phyloP scores from a whole-genome alignment of 64 coral and sea anemone genomes.

The Stichodactyla helianthus region DNA sequence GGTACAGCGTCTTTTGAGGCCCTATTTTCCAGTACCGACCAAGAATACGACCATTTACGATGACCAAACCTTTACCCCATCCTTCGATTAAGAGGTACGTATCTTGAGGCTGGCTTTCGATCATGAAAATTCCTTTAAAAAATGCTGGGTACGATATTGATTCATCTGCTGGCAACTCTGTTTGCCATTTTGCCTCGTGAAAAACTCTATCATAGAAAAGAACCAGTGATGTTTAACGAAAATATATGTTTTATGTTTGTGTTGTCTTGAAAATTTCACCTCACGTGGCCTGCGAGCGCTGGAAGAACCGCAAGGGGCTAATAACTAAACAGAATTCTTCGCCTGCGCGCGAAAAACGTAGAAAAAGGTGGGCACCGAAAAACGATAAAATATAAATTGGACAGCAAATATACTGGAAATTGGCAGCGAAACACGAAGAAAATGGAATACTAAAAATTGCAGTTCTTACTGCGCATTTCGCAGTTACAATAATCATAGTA shows the following conservation, averaged over 20 bases:
- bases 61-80: slow-evolving; percentile 78
- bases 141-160: slow-evolving; percentile 22
- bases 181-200: slow-evolving; percentile 22
- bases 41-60: slow-evolving; percentile 76
- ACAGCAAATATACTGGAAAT: too few species aligned
- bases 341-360: too few species aligned
- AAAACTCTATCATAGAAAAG: slow-evolving; percentile 9
- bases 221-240: background rate
- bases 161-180: background rate
- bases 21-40: slow-evolving; percentile 85
- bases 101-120: slow-evolving; percentile 50
- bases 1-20: slow-evolving; percentile 68
- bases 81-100: slow-evolving; percentile 65
- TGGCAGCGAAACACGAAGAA: too few species aligned
- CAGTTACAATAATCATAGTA: too few species aligned
- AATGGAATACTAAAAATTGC: too few species aligned
- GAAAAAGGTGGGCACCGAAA: background rate
- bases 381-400: too few species aligned
- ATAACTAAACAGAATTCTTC: too few species aligned
- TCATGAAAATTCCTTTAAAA: slow-evolving; percentile 44
- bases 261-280: too few species aligned
- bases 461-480: too few species aligned
- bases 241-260: too few species aligned
- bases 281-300: too few species aligned
- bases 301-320: too few species aligned